These are phyloP conservation scores for Limosa lapponica DNA, from an alignment of 2,797 vertebrate genomes.

Conservation along the genomic window DNA sequence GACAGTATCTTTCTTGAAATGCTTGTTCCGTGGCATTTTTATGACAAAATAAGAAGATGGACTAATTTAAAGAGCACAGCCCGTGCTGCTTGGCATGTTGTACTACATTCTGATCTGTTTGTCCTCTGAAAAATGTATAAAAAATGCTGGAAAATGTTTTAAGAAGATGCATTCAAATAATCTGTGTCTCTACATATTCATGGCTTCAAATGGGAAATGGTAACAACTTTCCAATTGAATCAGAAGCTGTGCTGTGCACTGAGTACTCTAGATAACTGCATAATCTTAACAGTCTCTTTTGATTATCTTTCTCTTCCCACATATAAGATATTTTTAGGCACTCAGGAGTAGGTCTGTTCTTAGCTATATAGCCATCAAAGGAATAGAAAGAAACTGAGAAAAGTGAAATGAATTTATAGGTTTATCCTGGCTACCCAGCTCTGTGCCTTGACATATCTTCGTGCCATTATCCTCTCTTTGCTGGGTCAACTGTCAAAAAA, in stretches of 20 bases:
- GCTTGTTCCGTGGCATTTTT: not conserved
- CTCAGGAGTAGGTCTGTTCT: not conserved
- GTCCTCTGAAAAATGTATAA: not conserved
- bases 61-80: not conserved
- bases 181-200: not conserved
- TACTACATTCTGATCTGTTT: not conserved
- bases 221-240: not conserved
- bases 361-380: not conserved
- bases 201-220: not conserved
- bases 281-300: not conserved
- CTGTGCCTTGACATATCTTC: not conserved
- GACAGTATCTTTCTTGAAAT: not conserved
- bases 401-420: not conserved
- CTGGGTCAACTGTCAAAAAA: not conserved
- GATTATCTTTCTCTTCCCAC: constrained; percentile 18
- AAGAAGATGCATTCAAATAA: not conserved
- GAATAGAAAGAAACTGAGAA: not conserved
- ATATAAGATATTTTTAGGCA: constrained; percentile 30
- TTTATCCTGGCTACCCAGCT: not conserved
- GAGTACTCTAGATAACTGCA: not conserved
- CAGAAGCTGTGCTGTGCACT: not conserved
- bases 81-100: not conserved
- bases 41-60: not conserved
- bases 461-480: not conserved
- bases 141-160: not conserved